These are phyloP conservation scores for Dasypogon diadema DNA, from an alignment of 2,888 invertebrate genomes.

Conservation along the genomic window DNA sequence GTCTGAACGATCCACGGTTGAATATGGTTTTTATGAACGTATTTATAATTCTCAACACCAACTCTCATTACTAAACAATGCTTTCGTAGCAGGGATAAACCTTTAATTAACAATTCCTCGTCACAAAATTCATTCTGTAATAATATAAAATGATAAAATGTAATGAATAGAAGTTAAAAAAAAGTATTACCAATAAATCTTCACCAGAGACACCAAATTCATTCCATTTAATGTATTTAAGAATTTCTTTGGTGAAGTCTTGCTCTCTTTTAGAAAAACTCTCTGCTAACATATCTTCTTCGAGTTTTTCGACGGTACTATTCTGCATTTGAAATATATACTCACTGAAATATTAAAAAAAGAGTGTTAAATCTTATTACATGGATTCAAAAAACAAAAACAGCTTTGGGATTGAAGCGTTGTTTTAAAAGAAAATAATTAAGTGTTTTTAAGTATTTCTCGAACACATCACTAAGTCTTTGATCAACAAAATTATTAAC, in stretches of 20 bases:
- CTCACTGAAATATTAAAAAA: conserved; percentile 57
- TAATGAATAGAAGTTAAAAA: neutral
- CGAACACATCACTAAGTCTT: too few relatives aligned
- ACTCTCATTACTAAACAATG: conserved; percentile 70
- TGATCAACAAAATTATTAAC: too few relatives aligned
- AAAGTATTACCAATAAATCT: conserved; percentile 69
- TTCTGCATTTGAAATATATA: neutral
- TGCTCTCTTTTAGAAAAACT: conserved; percentile 60
- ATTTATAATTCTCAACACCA: conserved; percentile 74
- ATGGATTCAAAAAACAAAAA: too few relatives aligned
- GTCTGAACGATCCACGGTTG: conserved; percentile 77
- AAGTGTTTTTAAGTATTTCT: too few relatives aligned
- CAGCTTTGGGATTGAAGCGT: too few relatives aligned
- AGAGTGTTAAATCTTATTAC: too few relatives aligned
- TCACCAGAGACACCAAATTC: conserved; percentile 70
- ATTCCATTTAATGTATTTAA: conserved; percentile 69
- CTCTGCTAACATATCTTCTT: conserved; percentile 57
- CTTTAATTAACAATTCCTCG: conserved; percentile 62
- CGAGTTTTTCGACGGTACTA: conserved; percentile 59
- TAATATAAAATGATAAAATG: conserved; percentile 58
- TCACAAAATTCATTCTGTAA: conserved; percentile 63
- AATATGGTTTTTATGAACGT: conserved; percentile 73
- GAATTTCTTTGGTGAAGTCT: conserved; percentile 63
- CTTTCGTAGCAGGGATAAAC: conserved; percentile 64
- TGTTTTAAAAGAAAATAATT: too few relatives aligned